phyloP scores from a whole-genome alignment of 2,113 vertebrate species.

The Gallinago paraguaiae region DNA sequence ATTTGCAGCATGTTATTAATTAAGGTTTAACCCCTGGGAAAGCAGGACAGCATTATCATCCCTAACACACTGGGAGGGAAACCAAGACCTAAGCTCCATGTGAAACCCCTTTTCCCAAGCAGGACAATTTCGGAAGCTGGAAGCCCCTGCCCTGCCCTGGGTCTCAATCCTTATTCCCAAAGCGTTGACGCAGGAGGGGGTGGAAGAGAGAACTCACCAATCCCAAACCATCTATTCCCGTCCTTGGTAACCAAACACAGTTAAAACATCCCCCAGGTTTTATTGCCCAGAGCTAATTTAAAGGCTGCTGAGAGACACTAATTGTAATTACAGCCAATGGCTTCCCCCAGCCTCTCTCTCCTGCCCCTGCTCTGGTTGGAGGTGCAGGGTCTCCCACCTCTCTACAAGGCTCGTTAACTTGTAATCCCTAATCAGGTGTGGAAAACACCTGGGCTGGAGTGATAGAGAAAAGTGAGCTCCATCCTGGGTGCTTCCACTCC shows the following conservation, averaged over 20 bases:
- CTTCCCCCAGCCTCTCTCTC: not conserved
- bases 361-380: not conserved
- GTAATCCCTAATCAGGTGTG: not conserved
- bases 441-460: not conserved
- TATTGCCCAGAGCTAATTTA: not conserved
- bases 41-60: not conserved
- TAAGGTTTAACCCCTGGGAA: not conserved
- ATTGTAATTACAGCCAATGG: not conserved
- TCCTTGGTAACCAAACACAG: not conserved
- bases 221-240: not conserved
- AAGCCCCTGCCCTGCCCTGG: fast-evolving
- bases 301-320: conserved; percentile 2
- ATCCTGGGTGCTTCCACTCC: not conserved
- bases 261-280: not conserved
- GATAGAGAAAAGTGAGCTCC: not conserved
- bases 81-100: not conserved
- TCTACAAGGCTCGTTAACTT: not conserved
- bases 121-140: not conserved
- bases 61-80: not conserved
- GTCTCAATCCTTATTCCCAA: not conserved
- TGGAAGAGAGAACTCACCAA: not conserved
- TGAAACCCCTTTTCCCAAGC: not conserved
- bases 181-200: not conserved
- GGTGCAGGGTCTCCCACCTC: not conserved
- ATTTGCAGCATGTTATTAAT: not conserved